Conservation (phyloP, 2,888 invertebrate species). For the Machimus rusticus region DNA sequence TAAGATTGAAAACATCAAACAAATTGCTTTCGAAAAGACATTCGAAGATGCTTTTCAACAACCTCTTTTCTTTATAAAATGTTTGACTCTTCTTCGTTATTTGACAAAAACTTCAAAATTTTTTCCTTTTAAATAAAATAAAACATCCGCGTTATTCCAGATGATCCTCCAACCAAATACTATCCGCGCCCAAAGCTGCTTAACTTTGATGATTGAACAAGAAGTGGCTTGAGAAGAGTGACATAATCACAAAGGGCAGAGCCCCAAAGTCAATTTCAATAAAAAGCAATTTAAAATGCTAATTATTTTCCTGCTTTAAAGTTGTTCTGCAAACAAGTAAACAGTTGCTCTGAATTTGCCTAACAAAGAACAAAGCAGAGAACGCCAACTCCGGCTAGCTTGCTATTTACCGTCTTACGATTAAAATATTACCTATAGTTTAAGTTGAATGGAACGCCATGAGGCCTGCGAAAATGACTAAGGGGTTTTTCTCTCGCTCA, state of each 20-base stretch:
- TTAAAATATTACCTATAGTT: neutral
- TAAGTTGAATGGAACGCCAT: neutral
- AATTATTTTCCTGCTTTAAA: neutral
- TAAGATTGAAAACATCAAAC: neutral
- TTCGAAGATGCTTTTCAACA: neutral
- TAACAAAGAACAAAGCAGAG: neutral
- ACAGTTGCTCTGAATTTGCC: neutral
- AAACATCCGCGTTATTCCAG: neutral
- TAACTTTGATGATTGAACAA: neutral
- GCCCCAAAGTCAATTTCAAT: neutral
- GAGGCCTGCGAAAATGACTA: conserved; percentile 9
- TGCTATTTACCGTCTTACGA: neutral
- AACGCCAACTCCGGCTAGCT: neutral
- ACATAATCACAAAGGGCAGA: neutral
- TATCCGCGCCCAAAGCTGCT: neutral
- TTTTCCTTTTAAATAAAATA: neutral
- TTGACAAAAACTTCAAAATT: neutral
- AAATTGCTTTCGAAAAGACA: neutral
- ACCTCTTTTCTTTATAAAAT: neutral
- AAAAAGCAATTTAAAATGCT: neutral
- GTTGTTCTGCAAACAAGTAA: neutral
- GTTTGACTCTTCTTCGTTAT: neutral
- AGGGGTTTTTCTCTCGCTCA: neutral
- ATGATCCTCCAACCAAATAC: neutral
- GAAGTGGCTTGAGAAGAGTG: neutral